These are phyloP conservation scores for Drosophila nebulosa DNA, from an alignment of 1,140 invertebrate genomes.

Conservation along the genomic window DNA sequence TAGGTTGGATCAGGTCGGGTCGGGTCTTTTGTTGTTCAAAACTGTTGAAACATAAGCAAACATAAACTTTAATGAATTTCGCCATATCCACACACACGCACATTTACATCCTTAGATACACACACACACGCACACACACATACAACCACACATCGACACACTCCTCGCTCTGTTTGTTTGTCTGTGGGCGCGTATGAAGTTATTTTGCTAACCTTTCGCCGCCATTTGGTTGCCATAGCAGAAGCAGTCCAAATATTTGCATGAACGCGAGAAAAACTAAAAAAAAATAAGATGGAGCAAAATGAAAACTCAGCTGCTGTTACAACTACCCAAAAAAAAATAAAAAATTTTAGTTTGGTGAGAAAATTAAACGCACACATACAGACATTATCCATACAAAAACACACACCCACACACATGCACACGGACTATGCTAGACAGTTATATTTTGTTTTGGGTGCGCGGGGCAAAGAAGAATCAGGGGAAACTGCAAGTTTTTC, in stretches of 20 bases:
- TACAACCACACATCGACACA: background rate
- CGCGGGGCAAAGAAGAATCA: conserved; percentile 32
- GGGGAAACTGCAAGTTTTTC: conserved; percentile 69
- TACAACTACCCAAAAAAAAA: background rate
- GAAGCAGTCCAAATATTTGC: conserved; percentile 65
- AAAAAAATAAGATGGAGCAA: conserved; percentile 29
- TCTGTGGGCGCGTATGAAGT: conserved; percentile 55
- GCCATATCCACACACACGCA: conserved; percentile 66
- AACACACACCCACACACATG: background rate
- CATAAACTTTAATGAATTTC: conserved; percentile 79
- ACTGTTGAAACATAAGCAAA: conserved; percentile 65
- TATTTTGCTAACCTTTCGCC: conserved; percentile 76
- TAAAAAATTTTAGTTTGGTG: conserved; percentile 69
- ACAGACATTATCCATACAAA: conserved; percentile 2
- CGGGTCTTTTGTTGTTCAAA: conserved; percentile 31
- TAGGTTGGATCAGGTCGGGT: background rate
- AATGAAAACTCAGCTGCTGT: conserved; percentile 20
- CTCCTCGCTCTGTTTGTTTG: background rate
- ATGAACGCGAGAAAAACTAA: conserved; percentile 60
- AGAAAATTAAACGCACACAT: conserved; percentile 70
- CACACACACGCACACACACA: conserved; percentile 41
- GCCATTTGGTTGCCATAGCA: conserved; percentile 62
- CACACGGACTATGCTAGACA: conserved; percentile 39
- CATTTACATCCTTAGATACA: background rate
- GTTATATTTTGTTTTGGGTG: conserved; percentile 35